Evolutionary conservation across 2,888 invertebrate genomes (phyloP).

Genomic region (Chloromyia formosa): DNA sequence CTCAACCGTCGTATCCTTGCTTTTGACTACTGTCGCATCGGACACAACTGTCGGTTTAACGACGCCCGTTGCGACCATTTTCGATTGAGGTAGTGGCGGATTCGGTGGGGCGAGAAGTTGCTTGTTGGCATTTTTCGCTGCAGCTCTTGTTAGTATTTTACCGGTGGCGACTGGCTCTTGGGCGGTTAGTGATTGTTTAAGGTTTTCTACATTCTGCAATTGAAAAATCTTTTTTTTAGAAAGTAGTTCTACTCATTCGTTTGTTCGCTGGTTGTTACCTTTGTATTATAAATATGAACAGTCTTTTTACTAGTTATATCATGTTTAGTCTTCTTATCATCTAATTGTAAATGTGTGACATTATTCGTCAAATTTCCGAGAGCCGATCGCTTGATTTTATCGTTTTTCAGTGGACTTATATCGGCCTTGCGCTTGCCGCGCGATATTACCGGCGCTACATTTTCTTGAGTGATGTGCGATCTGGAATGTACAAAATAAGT

Average conservation of each 20-base stretch:
- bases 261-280: slow-evolving; percentile 6
- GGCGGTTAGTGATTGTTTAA: slow-evolving; percentile 54
- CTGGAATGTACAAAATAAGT: slow-evolving; percentile 40
- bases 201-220: slow-evolving; percentile 59
- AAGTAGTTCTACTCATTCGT: neutral
- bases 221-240: neutral
- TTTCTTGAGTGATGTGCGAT: slow-evolving; percentile 56
- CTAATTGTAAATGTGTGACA: slow-evolving; percentile 50
- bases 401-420: slow-evolving; percentile 79
- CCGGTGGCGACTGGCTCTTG: slow-evolving; percentile 43
- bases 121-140: slow-evolving; percentile 53
- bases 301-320: slow-evolving; percentile 32
- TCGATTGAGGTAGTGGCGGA: slow-evolving; percentile 32
- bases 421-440: slow-evolving; percentile 82
- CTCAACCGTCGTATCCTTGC: slow-evolving; percentile 56
- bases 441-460: slow-evolving; percentile 56
- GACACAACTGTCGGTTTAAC: slow-evolving; percentile 57
- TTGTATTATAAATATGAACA: slow-evolving; percentile 14
- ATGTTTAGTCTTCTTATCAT: slow-evolving; percentile 57
- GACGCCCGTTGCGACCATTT: slow-evolving; percentile 7
- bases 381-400: slow-evolving; percentile 80
- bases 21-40: slow-evolving; percentile 62
- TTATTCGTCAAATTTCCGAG: slow-evolving; percentile 85
- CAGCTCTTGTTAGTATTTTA: slow-evolving; percentile 60
- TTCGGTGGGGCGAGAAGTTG: slow-evolving; percentile 64